Base-by-base conservation (phyloP, 2,113 vertebrate genomes). In the Tychaedon coryphoeus region DNA sequence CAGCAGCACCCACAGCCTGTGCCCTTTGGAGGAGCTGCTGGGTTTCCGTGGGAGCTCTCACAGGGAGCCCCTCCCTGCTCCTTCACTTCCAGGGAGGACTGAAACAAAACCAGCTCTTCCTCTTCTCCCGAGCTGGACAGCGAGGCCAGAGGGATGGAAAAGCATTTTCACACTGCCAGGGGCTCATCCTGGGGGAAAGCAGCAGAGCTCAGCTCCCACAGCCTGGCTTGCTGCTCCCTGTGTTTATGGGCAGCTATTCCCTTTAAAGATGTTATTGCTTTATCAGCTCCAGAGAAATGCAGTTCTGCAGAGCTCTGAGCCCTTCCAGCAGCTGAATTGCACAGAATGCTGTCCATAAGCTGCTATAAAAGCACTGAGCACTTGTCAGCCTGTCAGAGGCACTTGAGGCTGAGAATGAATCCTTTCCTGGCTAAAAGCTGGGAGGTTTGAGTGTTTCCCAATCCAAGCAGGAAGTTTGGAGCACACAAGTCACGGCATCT, bases 31-130 rank as follows among this genome's bases (percentile, higher is more conserved):
- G 69, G 82, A 93, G 24, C 77, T 64, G 54, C 50, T 58, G 93
- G 11, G 85, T 97, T 96, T 64, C 89, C 81, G 84, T 93, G 60
- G 95, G 91, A 97, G 60, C 91, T 48, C 78, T 93, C 40, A 4
- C 10, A 40, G 36, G 19, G 19, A 90, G 66, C 66, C 86, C 75
- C 61, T 86, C 66, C 71, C 62, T 33, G 65, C 72, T 79, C n/a
- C 19, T 95, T 18, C 90, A 15, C 77, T 82, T 65, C 92, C 22
- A 76, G 79, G 5, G 29, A 26, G 47, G 61, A 61, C n/a, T 50
- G 28, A 38, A 58, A 86, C n/a, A 29, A 50, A 43, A 14, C 0
- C 9, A 0, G 17, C 2, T 28, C 26, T 4, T 8, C 12, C 22
- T 43, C 15, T 19, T 53, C 17, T 24, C 31, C 7, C 60, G 65